phyloP scores from a whole-genome alignment of 2,888 invertebrate genomes.

The Prostheceraeus crozeri region DNA sequence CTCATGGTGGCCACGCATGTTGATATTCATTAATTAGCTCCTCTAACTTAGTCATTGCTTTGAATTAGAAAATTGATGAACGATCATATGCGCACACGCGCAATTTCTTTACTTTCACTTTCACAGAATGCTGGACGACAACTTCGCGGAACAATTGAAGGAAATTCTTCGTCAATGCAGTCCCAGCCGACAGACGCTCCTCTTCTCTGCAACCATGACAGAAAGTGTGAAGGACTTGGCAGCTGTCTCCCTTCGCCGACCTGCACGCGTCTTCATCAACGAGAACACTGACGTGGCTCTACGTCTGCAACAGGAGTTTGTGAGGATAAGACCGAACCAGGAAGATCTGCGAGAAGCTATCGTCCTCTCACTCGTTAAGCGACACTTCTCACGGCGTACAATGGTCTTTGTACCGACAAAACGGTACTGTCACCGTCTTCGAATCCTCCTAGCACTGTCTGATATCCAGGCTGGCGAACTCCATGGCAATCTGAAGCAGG shows the following conservation, averaged over 20 bases:
- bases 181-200: conserved; percentile 81
- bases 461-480: conserved; percentile 81
- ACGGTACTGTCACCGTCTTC: conserved; percentile 83
- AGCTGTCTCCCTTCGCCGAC: conserved; percentile 80
- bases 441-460: conserved; percentile 78
- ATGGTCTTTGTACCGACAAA: conserved; percentile 96
- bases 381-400: conserved; percentile 80
- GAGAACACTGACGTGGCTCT: conserved; percentile 89
- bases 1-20: too few relatives aligned
- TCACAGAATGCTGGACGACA: conserved; percentile 85
- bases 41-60: too few relatives aligned
- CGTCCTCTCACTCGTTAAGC: conserved; percentile 66
- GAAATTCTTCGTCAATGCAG: conserved; percentile 88
- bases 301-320: conserved; percentile 89
- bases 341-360: conserved; percentile 92
- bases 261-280: conserved; percentile 88
- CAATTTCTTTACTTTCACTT: too few relatives aligned
- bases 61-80: too few relatives aligned
- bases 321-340: conserved; percentile 71
- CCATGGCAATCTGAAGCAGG: conserved; percentile 91
- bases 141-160: conserved; percentile 97
- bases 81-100: too few relatives aligned
- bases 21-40: too few relatives aligned
- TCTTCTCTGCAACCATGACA: conserved; percentile 99
- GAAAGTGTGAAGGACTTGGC: conserved; percentile 82